Conservation (phyloP, 2,113 vertebrate species). For the Mugil cephalus region DNA sequence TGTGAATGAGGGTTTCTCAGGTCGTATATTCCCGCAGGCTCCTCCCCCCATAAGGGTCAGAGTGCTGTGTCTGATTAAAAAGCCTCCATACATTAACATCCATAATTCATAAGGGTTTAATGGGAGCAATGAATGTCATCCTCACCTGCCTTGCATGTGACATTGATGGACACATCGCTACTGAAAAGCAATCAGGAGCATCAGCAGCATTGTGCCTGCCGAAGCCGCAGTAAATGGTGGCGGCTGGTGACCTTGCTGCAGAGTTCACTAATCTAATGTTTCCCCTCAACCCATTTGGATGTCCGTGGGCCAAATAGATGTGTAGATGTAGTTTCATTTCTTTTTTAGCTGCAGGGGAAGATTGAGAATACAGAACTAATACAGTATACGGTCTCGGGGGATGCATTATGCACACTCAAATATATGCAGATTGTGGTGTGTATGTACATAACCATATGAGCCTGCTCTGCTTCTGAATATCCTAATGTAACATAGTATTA, state of each 20-base stretch:
- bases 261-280: slow-evolving; percentile 72
- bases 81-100: slow-evolving; percentile 67
- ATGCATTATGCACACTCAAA: slow-evolving; percentile 6
- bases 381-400: slow-evolving; percentile 40
- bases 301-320: slow-evolving; percentile 49
- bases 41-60: slow-evolving; percentile 48
- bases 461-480: slow-evolving; percentile 13
- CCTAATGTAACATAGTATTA: neutral
- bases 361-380: slow-evolving; percentile 23
- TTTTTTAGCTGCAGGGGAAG: slow-evolving; percentile 57
- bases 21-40: slow-evolving; percentile 25
- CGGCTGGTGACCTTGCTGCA: slow-evolving; percentile 63
- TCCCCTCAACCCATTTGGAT: slow-evolving; percentile 60
- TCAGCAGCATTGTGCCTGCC: slow-evolving; percentile 44
- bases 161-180: slow-evolving; percentile 61
- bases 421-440: neutral
- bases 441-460: slow-evolving; percentile 4
- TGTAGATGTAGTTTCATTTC: slow-evolving; percentile 64
- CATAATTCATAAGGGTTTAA: slow-evolving; percentile 76
- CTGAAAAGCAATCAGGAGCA: slow-evolving; percentile 31
- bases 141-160: slow-evolving; percentile 61
- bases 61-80: slow-evolving; percentile 71
- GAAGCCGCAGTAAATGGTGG: slow-evolving; percentile 48
- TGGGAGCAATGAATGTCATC: slow-evolving; percentile 71
- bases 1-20: slow-evolving; percentile 37